Evolutionary conservation across 2,113 vertebrate species (phyloP).

Genomic region (Carassius auratus): DNA sequence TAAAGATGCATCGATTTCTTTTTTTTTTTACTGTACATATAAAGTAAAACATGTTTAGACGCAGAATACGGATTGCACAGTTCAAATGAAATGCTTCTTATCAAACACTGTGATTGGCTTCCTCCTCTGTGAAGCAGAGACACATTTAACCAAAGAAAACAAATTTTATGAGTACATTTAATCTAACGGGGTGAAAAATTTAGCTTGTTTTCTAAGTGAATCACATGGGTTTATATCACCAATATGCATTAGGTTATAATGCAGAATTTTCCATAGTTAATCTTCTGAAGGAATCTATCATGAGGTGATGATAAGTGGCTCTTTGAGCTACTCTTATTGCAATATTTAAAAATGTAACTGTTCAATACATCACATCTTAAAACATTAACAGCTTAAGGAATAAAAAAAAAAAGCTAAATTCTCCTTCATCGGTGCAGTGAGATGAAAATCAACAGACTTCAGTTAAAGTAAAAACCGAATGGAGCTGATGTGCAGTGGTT

Average conservation of each 20-base stretch:
- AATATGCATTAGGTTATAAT: constrained; percentile 6
- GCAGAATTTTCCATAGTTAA: constrained; percentile 64
- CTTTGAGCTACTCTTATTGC: constrained; percentile 17
- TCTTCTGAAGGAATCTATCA: not conserved
- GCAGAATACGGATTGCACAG: constrained; percentile 31
- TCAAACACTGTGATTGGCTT: constrained; percentile 23
- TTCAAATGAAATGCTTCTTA: constrained; percentile 13
- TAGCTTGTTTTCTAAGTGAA: not conserved
- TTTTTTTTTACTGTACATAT: constrained; percentile 49
- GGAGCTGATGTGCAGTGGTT: not conserved
- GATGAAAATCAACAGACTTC: not conserved
- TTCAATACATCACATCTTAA: not conserved
- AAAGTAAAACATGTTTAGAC: constrained; percentile 35
- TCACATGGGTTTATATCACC: not conserved
- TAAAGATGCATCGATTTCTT: constrained; percentile 59
- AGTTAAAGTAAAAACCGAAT: not conserved
- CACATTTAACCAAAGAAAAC: not conserved
- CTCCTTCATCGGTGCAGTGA: not conserved
- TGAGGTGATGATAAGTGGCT: not conserved
- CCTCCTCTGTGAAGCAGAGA: constrained; percentile 27
- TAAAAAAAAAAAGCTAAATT: not conserved
- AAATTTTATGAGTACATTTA: too few relatives aligned
- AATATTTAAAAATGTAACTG: not conserved
- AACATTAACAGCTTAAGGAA: constrained; percentile 1
- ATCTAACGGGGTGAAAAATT: not conserved